A percentile compares a stretch with the other conserved stretches of the same genome.
Conservation (phyloP, 1,140 invertebrate species). For the Hyles euphorbiae region DNA sequence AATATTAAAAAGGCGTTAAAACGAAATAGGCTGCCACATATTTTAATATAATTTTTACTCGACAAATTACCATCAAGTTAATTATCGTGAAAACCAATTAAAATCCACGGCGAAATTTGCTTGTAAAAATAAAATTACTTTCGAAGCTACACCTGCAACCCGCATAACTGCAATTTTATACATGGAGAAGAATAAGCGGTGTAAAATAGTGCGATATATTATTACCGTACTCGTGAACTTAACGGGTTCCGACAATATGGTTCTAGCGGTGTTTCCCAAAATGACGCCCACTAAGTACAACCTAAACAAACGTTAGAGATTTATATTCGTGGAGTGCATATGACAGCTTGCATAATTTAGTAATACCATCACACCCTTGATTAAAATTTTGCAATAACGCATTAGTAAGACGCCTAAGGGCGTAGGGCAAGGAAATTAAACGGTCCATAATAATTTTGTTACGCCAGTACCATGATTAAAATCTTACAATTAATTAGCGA, state of each 20-base stretch:
- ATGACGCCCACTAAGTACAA: constrained; percentile 1
- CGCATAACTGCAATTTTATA: no score
- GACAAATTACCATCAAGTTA: no score
- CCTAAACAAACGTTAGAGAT: constrained; percentile 56
- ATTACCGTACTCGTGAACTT: not conserved
- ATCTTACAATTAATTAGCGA: constrained; percentile 71
- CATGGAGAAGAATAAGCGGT: no score
- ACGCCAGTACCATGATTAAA: constrained; percentile 69
- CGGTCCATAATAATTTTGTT: constrained; percentile 69
- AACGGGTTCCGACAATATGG: constrained; percentile 2
- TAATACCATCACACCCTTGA: constrained; percentile 69
- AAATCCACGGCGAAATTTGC: no score
- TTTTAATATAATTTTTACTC: no score
- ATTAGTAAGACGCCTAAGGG: constrained; percentile 65
- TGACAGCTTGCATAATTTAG: constrained; percentile 73
- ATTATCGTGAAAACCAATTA: no score
- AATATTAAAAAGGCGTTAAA: no score
- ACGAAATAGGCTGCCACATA: no score
- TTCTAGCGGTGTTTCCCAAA: constrained; percentile 2
- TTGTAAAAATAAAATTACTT: no score
- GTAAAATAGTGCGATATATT: constrained; percentile 18
- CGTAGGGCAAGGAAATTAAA: constrained; percentile 69
- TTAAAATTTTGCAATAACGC: constrained; percentile 72
- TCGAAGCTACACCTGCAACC: no score
- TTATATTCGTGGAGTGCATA: constrained; percentile 67